Percentiles rank a stretch among this genome's conserved stretches.
These are phyloP conservation scores for Caenorhabditis sp. DNA, from an alignment of 2,888 invertebrate species.

Conservation along the genomic window DNA sequence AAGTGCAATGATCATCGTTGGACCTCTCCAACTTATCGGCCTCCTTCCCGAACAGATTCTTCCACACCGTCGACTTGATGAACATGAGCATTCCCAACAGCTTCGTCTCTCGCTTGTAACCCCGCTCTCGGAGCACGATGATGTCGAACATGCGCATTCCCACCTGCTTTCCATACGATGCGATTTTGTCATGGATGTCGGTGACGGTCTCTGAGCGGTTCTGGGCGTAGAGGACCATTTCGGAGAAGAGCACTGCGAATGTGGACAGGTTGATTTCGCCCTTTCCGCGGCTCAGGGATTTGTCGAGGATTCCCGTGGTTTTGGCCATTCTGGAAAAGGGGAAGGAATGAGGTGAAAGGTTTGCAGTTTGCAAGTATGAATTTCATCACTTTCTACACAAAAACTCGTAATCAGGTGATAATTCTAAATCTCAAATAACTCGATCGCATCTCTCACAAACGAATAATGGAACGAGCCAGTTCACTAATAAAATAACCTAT, in stretches of 20 bases:
- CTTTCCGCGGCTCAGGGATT: slow-evolving; percentile 82
- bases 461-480: no score
- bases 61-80: slow-evolving; percentile 96
- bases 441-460: no score
- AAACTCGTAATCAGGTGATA: no score
- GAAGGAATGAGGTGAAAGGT: background rate
- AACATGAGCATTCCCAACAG: slow-evolving; percentile 92
- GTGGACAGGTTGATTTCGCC: slow-evolving; percentile 84
- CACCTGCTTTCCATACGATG: slow-evolving; percentile 95
- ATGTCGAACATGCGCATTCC: slow-evolving; percentile 95
- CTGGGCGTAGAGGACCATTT: slow-evolving; percentile 98
- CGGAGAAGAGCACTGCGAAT: slow-evolving; percentile 96
- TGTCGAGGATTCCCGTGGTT: slow-evolving; percentile 80
- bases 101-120: slow-evolving; percentile 92
- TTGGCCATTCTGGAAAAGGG: slow-evolving; percentile 66
- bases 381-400: no score
- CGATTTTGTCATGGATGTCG: slow-evolving; percentile 94
- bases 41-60: slow-evolving; percentile 97
- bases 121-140: slow-evolving; percentile 94
- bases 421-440: no score
- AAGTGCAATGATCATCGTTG: slow-evolving; percentile 97
- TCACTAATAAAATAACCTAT: no score
- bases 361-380: no score
- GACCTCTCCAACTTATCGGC: slow-evolving; percentile 98
- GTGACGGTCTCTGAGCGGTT: slow-evolving; percentile 92